Base-by-base conservation (phyloP, 2,113 vertebrate species). In the Gallinago paraguaiae region DNA sequence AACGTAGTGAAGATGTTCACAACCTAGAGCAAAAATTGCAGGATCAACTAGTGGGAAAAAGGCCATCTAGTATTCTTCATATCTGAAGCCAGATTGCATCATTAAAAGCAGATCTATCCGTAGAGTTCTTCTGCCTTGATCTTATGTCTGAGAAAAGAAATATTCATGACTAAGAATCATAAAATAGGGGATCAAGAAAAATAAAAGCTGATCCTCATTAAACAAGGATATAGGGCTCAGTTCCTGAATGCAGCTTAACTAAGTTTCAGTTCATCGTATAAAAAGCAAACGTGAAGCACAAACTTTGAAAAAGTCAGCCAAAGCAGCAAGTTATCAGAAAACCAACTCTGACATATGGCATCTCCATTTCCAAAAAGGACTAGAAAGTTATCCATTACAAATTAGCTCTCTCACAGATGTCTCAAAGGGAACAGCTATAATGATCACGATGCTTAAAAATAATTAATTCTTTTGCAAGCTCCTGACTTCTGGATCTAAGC, bases 231-330 rank as follows among this genome's bases (percentile, higher is more conserved):
- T 6, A 69, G 0, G 17, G 5, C 19, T 86, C n/a, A 46, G 25
- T 69, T 88, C 11, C 51, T 39, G 24, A 48, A 63, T 20, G 28
- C n/a, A 77, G 3, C 46, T 64, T 37, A 53, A 43, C 11, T 50
- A 71, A 51, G 27, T 72, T 72, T 85, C 67, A 68, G 24, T 72
- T 89, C 10, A 90, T 54, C 48, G 43, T 20, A 37, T 6, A 39
- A 45, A 79, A 50, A 43, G 11, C 18, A 86, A 95, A 75, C 46
- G 33, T 24, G n/a, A 77, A 77, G 12, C 1, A 92, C 54, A 93
- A 80, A 88, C 60, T 60, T 71, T 56, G 50, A 87, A 80, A 88
- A 92, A 95, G 91, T 90, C 86, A 94, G 59, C 59, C 85, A 93
- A 86, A 81, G 64, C 27, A 86, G 30, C 24, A 88, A 79, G 39